Conservation (phyloP, 1,140 invertebrate species). For the Sesamia nonagrioides region DNA sequence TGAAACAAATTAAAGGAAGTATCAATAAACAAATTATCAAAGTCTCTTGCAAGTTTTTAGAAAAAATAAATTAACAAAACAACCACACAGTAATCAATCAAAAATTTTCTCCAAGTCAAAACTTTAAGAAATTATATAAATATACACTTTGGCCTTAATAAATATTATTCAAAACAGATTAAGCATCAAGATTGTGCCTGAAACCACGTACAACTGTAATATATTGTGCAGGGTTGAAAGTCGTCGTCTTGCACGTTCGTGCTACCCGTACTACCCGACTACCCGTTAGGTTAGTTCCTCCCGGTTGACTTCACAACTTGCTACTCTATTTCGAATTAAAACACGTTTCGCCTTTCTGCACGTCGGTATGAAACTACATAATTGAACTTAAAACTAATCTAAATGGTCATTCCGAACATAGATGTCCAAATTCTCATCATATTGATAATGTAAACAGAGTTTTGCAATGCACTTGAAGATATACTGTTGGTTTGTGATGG, state of each 20-base stretch:
- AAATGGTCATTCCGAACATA: not conserved
- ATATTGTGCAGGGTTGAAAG: slow-evolving; percentile 16
- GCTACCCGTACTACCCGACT: not conserved
- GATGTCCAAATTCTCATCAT: too few relatives aligned
- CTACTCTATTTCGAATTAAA: slow-evolving; percentile 37
- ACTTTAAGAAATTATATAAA: too few relatives aligned
- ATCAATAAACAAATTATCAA: too few relatives aligned
- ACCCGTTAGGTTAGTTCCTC: not conserved
- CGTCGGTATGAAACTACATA: slow-evolving; percentile 14
- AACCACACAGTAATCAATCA: too few relatives aligned
- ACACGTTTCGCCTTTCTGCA: slow-evolving; percentile 20
- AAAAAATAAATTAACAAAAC: not conserved
- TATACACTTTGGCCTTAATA: too few relatives aligned
- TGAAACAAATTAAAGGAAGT: too few relatives aligned
- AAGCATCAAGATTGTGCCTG: not conserved
- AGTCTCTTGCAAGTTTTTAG: too few relatives aligned
- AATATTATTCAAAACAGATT: too few relatives aligned
- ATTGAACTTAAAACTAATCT: slow-evolving; percentile 15
- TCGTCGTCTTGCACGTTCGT: slow-evolving; percentile 7
- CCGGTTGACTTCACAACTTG: slow-evolving; percentile 24
- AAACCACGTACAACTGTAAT: slow-evolving; percentile 19
- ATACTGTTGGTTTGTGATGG: too few relatives aligned
- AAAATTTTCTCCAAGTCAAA: too few relatives aligned
- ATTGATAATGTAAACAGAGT: not conserved
- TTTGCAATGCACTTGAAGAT: not conserved